Conservation (phyloP, 92 coral and sea anemone species). For the Pocillopora meandrina region DNA sequence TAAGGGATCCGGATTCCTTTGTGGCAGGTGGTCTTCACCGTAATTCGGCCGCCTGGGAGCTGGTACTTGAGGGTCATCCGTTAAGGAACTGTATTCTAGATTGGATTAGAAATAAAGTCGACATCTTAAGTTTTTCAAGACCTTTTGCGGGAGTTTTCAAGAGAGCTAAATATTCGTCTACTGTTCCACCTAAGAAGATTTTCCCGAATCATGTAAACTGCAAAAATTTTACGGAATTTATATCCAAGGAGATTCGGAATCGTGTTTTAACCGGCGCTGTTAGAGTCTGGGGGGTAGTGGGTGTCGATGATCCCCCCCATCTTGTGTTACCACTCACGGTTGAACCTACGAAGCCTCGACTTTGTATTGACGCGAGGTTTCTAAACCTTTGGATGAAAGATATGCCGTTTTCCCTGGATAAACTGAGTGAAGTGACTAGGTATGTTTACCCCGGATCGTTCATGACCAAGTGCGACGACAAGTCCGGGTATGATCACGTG, state of each 20-base stretch:
- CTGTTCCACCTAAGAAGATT: background rate
- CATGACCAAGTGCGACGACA: conserved; percentile 36
- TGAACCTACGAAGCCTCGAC: too few species aligned
- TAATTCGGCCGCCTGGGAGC: background rate
- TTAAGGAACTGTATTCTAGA: conserved; percentile 9
- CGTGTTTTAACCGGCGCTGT: background rate
- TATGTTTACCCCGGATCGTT: conserved; percentile 16
- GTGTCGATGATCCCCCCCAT: too few species aligned
- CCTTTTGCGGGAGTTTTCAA: conserved; percentile 27
- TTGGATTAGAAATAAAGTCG: conserved; percentile 31
- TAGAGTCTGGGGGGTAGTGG: background rate
- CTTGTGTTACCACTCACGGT: too few species aligned
- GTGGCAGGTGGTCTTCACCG: conserved; percentile 29
- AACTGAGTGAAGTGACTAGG: conserved; percentile 2
- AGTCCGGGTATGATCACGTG: conserved; percentile 37
- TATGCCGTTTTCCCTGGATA: too few species aligned
- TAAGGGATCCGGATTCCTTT: conserved; percentile 22
- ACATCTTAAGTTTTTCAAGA: conserved; percentile 4
- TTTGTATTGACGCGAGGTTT: too few species aligned
- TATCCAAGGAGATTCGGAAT: background rate
- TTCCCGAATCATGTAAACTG: conserved; percentile 25
- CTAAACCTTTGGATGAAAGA: too few species aligned
- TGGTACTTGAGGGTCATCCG: conserved; percentile 24
- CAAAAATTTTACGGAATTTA: background rate
- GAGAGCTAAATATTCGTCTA: background rate